These are phyloP conservation scores for Protobothrops mucrosquamatus DNA, from an alignment of 2,113 vertebrate genomes.

Conservation along the genomic window DNA sequence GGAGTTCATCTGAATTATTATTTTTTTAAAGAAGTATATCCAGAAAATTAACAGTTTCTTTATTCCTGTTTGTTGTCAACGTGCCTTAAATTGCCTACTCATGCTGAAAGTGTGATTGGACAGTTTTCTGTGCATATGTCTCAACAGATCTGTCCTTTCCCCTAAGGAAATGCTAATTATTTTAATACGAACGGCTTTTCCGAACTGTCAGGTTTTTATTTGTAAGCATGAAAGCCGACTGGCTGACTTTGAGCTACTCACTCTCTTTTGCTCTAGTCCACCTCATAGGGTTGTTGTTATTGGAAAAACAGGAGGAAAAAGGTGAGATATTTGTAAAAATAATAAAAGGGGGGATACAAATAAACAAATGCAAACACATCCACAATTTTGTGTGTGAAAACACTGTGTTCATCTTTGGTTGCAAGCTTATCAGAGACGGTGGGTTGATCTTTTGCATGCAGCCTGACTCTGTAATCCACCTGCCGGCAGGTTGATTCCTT, in stretches of 20 bases:
- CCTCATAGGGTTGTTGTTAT: too few species aligned
- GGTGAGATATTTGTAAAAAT: too few species aligned
- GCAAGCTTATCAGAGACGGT: background rate
- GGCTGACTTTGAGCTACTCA: too few species aligned
- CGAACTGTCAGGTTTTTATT: background rate
- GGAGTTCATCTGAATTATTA: background rate
- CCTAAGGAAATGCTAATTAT: background rate
- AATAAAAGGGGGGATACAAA: too few species aligned
- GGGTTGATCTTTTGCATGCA: background rate
- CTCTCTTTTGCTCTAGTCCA: too few species aligned
- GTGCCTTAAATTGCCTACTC: background rate
- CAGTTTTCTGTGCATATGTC: background rate
- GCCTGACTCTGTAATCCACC: background rate
- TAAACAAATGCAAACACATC: background rate
- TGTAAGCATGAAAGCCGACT: background rate
- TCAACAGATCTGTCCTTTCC: background rate
- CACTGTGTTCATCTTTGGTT: background rate
- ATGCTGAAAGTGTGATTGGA: background rate
- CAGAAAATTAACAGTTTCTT: background rate
- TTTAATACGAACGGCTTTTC: background rate
- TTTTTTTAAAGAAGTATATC: background rate
- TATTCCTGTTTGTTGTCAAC: background rate
- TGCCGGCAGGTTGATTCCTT: fast-evolving
- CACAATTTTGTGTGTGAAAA: background rate
- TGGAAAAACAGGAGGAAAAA: too few species aligned